Evolutionary conservation across 2,113 vertebrate species (phyloP), one percentile per base, ranked within the genome.

Genomic region (Shinisaurus crocodilurus): DNA sequence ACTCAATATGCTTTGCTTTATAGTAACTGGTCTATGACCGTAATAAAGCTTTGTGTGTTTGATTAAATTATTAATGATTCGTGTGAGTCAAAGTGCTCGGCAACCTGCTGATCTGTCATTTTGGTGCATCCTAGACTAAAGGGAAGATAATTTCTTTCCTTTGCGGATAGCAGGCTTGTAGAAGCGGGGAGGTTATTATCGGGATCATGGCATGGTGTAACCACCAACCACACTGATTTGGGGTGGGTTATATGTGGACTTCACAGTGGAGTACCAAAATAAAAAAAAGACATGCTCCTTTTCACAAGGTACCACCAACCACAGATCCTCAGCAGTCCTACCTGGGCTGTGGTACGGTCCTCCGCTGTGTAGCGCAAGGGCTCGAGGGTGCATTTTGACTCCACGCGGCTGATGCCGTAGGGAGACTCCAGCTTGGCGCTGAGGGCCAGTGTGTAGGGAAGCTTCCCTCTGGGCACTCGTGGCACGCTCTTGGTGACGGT

Each of bases 381-480:
- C 13, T 92, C 95, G 90, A 98, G 94, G 40, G 93, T 57, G 88
- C 96, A 98, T 89, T 92, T 98, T 94, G 97, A 98, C 63, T 98
- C 96, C 27, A 98, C 94, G 88, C 94, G 97, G 83, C 94, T 92
- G 75, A 98, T 94, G 89, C 96, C 95, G n/a, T 96, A 96, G 85
- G 97, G 95, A 89, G 97, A 98, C 80, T 82, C 96, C 92, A 98
- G 81, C 45, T 92, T 93, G 82, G 93, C 96, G 5, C 34, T 93
- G 88, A 98, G 91, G 86, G 94, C 95, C 92, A 98, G 95, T 45
- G 95, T 97, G 94, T 98, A 98, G 18, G 98, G 97, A 40, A 97
- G 93, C 65, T 93, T 80, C 75, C 96, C 94, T 86, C 92, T 77
- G 27, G 96, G 88, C 2, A 95, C 80, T 0, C 65, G 0, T 1